Percentiles rank a stretch among this genome's conserved stretches.
Evolutionary conservation across 2,797 vertebrate genomes (phyloP).

Genomic region (Chiroxiphia lanceolata): DNA sequence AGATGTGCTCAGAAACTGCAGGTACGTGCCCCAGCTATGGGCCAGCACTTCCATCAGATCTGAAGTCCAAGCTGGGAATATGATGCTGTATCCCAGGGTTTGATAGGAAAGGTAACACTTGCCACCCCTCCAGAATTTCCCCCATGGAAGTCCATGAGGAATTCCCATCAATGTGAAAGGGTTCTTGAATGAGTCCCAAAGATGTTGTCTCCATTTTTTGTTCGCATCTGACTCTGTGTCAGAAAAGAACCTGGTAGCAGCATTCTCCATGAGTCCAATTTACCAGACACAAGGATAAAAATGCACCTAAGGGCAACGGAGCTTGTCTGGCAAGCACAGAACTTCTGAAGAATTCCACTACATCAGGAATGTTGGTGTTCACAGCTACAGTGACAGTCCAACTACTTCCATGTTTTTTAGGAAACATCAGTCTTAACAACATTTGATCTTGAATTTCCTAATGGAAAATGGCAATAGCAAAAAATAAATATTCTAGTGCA

Average conservation of each 20-base stretch:
- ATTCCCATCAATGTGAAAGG: background rate
- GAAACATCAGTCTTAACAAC: background rate
- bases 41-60: background rate
- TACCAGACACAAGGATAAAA: background rate
- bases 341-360: background rate
- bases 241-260: background rate
- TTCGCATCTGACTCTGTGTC: background rate
- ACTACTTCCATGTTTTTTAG: background rate
- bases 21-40: rapidly evolving
- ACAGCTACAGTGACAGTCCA: background rate
- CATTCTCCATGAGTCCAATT: background rate
- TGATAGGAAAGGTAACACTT: background rate
- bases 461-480: background rate
- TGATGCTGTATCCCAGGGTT: rapidly evolving
- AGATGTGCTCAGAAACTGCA: background rate
- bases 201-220: background rate
- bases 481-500: background rate
- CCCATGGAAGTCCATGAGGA: background rate
- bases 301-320: rapidly evolving
- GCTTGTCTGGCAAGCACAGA: background rate
- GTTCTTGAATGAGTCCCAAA: background rate
- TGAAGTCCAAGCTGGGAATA: background rate
- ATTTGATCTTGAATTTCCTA: background rate
- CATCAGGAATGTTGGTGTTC: background rate
- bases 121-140: background rate